Conservation (phyloP, 1,140 invertebrate genomes). For the Apis dorsata region DNA sequence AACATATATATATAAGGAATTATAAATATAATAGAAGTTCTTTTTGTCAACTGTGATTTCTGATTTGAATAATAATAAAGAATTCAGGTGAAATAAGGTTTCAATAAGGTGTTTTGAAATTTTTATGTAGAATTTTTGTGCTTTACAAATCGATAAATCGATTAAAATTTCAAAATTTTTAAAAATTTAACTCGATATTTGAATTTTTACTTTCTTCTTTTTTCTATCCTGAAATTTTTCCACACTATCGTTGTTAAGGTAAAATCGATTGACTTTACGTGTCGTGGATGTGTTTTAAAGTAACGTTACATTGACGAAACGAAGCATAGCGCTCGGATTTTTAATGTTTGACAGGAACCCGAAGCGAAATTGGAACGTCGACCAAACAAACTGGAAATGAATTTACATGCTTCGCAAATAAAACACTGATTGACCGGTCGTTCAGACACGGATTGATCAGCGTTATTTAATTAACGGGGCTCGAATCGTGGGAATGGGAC, state of each 20-base stretch:
- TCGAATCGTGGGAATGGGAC: slow-evolving; percentile 20
- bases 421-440: slow-evolving; percentile 27
- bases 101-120: too few species aligned
- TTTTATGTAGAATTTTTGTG: too few species aligned
- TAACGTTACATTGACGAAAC: not conserved
- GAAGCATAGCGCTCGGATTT: slow-evolving; percentile 6
- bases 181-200: too few species aligned
- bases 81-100: too few species aligned
- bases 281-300: not conserved
- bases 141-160: too few species aligned
- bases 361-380: slow-evolving; percentile 8
- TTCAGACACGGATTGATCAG: slow-evolving; percentile 17
- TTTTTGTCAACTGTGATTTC: too few species aligned
- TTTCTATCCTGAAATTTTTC: not conserved
- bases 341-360: slow-evolving; percentile 5
- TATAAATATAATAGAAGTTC: too few species aligned
- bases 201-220: not conserved
- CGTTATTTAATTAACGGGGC: slow-evolving; percentile 26
- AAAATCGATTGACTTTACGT: not conserved
- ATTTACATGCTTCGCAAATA: slow-evolving; percentile 34
- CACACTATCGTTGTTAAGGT: not conserved
- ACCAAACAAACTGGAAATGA: slow-evolving; percentile 14
- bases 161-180: too few species aligned
- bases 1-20: too few species aligned
- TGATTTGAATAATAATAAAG: too few species aligned